These are phyloP conservation scores for Crypturellus undulatus DNA, from an alignment of 2,113 vertebrate genomes.

Conservation along the genomic window DNA sequence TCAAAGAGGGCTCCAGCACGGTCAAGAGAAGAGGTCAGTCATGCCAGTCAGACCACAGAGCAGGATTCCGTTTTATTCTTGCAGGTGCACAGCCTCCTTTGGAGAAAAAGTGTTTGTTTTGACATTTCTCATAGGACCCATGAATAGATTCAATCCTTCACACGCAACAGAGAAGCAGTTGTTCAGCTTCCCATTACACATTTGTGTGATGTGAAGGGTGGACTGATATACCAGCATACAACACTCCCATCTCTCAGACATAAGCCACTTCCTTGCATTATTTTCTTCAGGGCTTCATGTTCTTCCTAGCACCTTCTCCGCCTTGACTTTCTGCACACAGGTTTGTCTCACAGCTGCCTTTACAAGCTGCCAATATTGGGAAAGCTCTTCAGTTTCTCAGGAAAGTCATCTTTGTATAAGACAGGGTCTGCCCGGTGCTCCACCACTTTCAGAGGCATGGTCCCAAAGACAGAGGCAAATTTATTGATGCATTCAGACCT, in stretches of 20 bases:
- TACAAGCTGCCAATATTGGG: constrained; percentile 98
- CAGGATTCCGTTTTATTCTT: neutral
- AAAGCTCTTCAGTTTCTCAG: constrained; percentile 98
- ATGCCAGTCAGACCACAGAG: neutral
- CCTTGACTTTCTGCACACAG: neutral
- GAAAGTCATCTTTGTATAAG: constrained; percentile 98
- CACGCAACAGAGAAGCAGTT: neutral
- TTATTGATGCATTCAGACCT: constrained; percentile 99
- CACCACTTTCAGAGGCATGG: constrained; percentile 98
- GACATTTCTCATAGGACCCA: neutral
- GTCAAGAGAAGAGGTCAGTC: neutral
- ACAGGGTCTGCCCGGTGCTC: constrained; percentile 97
- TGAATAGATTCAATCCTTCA: neutral
- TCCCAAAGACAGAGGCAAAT: constrained; percentile 96
- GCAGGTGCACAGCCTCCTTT: neutral
- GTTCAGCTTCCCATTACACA: neutral
- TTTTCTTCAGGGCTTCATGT: neutral
- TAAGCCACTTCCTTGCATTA: neutral
- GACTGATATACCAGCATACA: neutral
- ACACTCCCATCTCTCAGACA: neutral
- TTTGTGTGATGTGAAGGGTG: neutral
- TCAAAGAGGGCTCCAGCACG: neutral
- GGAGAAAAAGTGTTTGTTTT: neutral
- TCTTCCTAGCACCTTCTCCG: neutral
- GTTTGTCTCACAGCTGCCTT: constrained; percentile 4